phyloP scores from a whole-genome alignment of 2,888 invertebrate species.

The Pollenia angustigena region DNA sequence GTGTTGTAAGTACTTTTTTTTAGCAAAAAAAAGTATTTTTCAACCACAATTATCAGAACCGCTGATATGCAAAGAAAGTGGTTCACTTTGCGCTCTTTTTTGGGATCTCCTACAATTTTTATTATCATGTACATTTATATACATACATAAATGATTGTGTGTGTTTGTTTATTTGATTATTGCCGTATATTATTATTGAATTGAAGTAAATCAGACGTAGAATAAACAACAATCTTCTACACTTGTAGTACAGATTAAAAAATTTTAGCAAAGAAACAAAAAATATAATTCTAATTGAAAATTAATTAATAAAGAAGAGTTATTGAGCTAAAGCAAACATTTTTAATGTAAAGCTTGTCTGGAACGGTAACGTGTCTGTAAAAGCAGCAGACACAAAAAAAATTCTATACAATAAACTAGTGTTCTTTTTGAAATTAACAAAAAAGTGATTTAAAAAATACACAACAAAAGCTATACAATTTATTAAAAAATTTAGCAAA shows the following conservation, averaged over 20 bases:
- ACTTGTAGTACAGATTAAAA: conserved; percentile 38
- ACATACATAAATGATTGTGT: neutral
- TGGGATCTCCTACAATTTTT: conserved; percentile 37
- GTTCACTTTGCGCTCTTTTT: conserved; percentile 39
- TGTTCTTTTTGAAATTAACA: conserved; percentile 2
- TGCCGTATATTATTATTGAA: conserved; percentile 64
- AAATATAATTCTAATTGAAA: conserved; percentile 74
- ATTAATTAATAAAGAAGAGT: conserved; percentile 74
- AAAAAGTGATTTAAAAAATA: conserved; percentile 46
- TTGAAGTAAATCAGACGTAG: conserved; percentile 69
- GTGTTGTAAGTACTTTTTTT: too few species aligned
- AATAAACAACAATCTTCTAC: conserved; percentile 52
- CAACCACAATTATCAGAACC: conserved; percentile 12
- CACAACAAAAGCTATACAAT: neutral
- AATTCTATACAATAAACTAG: neutral
- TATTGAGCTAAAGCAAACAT: conserved; percentile 57
- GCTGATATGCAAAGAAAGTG: conserved; percentile 47
- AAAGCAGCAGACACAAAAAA: neutral
- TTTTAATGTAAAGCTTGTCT: conserved; percentile 56
- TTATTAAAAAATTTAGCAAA: neutral
- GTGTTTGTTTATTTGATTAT: conserved; percentile 40
- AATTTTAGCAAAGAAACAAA: conserved; percentile 28
- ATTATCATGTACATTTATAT: neutral
- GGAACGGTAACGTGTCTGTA: conserved; percentile 46
- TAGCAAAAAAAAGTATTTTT: neutral